Base-by-base conservation (phyloP, 2,888 invertebrate species). In the Helicoverpa assulta region DNA sequence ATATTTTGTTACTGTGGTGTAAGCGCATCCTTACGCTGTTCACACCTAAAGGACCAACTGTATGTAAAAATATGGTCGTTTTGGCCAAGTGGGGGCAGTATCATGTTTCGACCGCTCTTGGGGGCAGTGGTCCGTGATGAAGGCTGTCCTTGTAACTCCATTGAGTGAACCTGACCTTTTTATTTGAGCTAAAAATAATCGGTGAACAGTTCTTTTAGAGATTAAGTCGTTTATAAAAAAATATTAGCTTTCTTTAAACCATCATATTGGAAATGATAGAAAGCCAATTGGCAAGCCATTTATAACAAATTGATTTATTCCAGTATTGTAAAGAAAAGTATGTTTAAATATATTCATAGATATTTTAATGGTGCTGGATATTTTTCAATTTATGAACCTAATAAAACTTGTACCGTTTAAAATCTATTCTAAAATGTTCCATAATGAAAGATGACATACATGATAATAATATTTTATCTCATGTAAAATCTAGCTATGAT, bases 61-160 rank as follows among this genome's bases (percentile, higher is more conserved):
- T 59, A 19, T 51, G 7, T 47, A 21, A 51, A 47, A 58, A 21
- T 56, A 47, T 57, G 47, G 50, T 51, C 29, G 37, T 29, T 67
- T 60, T 69, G 52, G 16, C 58, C 26, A 63, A 58, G 14, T 56
- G 21, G 8, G 33, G 21, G 7, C n/a, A 40, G 69, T 81, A 80
- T 82, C 65, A 71, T 62, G 61, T 82, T 81, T 61, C 83, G 8
- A 70, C 71, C 74, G 29, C n/a, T 70, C 70, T 75, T 37, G 66
- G 6, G 12, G 19, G 72, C 79, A 78, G 55, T 73, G 70, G 67
- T 59, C 65, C 74, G 63, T 73, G 43, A 50, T 61, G 54, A 78
- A 63, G 61, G 33, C 33, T 71, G 73, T 71, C 71, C 76, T 81
- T 71, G 74, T 70, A 59, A 70, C 66, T 74, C 40, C 71, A 61